A percentile compares a stretch with the other conserved stretches of the same genome.
Evolutionary conservation across 2,113 vertebrate species (phyloP).

Genomic region (Fulmarus glacialis): DNA sequence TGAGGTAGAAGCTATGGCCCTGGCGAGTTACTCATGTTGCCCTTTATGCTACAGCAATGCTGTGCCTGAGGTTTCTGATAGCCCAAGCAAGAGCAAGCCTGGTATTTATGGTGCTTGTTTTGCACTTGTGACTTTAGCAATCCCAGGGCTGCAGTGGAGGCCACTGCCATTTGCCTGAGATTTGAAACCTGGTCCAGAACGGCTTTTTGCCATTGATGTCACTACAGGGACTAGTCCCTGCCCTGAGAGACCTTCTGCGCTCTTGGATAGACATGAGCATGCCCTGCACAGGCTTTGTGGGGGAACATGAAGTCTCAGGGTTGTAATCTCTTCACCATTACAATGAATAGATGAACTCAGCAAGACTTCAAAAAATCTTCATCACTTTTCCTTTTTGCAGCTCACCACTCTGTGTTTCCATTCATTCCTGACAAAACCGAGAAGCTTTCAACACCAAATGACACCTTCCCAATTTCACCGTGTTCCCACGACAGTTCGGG

Average conservation of each 20-base stretch:
- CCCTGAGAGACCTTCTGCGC: background rate
- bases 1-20: background rate
- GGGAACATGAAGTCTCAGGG: background rate
- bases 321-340: background rate
- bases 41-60: background rate
- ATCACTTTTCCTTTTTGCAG: background rate
- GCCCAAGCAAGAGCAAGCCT: background rate
- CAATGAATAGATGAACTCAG: background rate
- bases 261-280: background rate
- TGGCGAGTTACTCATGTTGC: rapidly evolving
- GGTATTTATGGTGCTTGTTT: background rate
- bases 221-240: background rate
- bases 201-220: background rate
- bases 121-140: background rate
- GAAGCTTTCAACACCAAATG: background rate
- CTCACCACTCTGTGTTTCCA: background rate
- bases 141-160: background rate
- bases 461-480: background rate
- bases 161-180: background rate
- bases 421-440: background rate
- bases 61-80: background rate
- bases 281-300: background rate
- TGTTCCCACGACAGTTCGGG: background rate
- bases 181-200: background rate
- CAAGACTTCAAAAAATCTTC: background rate